Percentiles rank a stretch among this genome's conserved stretches.
phyloP scores from a whole-genome alignment of 2,113 vertebrate species.

The Tupaia tana region DNA sequence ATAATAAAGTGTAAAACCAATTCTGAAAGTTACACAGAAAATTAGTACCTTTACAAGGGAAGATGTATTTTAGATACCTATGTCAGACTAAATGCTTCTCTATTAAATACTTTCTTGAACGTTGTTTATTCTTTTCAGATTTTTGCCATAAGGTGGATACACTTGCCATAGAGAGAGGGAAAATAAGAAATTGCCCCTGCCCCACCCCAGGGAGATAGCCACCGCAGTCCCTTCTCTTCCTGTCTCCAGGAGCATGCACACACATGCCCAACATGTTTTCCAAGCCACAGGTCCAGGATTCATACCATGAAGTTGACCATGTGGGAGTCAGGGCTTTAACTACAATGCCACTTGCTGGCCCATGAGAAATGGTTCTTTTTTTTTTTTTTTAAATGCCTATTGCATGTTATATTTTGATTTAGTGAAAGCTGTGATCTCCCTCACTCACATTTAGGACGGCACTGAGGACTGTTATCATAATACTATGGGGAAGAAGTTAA shows the following conservation, averaged over 20 bases:
- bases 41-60: not conserved
- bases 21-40: not conserved
- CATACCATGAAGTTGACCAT: too few species aligned
- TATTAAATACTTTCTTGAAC: not conserved
- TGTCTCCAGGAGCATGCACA: too few species aligned
- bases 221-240: too few species aligned
- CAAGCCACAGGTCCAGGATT: too few species aligned
- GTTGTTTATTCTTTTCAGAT: not conserved
- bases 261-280: too few species aligned
- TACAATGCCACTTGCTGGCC: too few species aligned
- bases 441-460: constrained; percentile 3
- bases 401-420: not conserved
- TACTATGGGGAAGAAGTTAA: not conserved
- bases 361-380: too few species aligned
- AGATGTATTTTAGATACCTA: not conserved
- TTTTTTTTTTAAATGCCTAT: not conserved
- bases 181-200: too few species aligned
- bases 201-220: too few species aligned
- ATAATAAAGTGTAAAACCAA: not conserved
- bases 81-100: not conserved
- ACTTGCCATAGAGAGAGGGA: too few species aligned
- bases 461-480: not conserved
- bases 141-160: too few species aligned
- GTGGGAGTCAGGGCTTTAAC: too few species aligned
- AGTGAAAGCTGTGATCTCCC: not conserved